Percentiles rank a stretch among this genome's conserved stretches.
Conservation (phyloP, 1,140 invertebrate genomes). For the Drosophila nigromelanica region DNA sequence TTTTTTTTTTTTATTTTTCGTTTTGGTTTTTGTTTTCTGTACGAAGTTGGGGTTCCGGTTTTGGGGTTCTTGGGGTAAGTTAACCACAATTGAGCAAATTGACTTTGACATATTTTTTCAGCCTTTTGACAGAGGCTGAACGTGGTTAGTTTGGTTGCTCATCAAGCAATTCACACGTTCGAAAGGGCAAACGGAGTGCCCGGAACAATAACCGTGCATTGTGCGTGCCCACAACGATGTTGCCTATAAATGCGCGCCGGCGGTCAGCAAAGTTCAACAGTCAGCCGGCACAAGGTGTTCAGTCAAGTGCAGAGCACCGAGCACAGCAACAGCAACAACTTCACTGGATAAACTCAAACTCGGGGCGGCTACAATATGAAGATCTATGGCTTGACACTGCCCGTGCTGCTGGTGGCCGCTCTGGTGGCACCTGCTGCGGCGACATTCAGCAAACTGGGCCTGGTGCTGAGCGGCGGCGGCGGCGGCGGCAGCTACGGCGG, state of each 20-base stretch:
- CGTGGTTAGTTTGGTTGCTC: slow-evolving; percentile 18
- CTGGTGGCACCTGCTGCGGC: slow-evolving; percentile 44
- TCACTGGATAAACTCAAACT: slow-evolving; percentile 34
- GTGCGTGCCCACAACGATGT: slow-evolving; percentile 5
- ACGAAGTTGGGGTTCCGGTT: neutral
- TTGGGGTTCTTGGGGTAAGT: slow-evolving; percentile 49
- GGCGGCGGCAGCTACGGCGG: slow-evolving; percentile 40
- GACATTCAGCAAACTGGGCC: slow-evolving; percentile 70
- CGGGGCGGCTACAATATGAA: slow-evolving; percentile 41
- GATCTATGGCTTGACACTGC: slow-evolving; percentile 33
- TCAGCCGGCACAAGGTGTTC: slow-evolving; percentile 36
- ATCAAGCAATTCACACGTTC: slow-evolving; percentile 68
- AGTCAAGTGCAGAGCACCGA: neutral
- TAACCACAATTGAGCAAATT: slow-evolving; percentile 35
- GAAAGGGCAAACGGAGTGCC: neutral
- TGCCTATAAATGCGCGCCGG: slow-evolving; percentile 51
- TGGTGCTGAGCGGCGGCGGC: slow-evolving; percentile 51
- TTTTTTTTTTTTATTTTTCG: slow-evolving; percentile 1
- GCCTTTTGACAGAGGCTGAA: slow-evolving; percentile 18
- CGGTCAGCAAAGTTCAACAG: slow-evolving; percentile 68
- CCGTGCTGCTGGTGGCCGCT: slow-evolving; percentile 16
- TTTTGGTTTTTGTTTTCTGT: neutral
- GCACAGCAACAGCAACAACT: neutral
- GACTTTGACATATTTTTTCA: slow-evolving; percentile 68
- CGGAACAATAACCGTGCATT: slow-evolving; percentile 61